These are phyloP conservation scores for Tamias sibiricus DNA, from an alignment of 2,113 vertebrate species.

Conservation along the genomic window DNA sequence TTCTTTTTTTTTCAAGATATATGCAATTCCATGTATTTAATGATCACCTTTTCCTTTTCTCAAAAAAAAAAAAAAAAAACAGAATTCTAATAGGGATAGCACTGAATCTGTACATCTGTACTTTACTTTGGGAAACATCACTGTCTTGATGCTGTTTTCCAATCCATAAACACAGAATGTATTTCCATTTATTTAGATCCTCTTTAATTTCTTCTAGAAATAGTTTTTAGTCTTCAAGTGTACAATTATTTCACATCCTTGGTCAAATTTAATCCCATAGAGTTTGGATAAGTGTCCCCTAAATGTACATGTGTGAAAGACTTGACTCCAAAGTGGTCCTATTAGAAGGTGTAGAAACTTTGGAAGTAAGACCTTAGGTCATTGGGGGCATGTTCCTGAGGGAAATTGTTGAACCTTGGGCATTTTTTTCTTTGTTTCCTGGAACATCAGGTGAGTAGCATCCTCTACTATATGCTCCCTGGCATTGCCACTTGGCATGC, in stretches of 20 bases:
- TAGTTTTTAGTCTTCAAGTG: neutral
- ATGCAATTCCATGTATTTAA: neutral
- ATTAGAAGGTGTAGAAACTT: no score
- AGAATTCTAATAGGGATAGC: neutral
- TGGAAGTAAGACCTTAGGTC: neutral
- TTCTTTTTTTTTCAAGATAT: neutral
- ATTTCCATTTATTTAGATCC: neutral
- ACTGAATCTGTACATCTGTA: neutral
- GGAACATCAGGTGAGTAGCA: neutral
- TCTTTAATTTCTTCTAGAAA: neutral
- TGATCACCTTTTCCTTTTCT: neutral
- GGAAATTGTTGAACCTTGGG: no score
- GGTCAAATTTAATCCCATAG: neutral
- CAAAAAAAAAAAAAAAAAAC: neutral
- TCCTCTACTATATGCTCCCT: neutral
- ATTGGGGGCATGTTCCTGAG: neutral
- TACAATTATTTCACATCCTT: neutral
- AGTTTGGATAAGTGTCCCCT: no score
- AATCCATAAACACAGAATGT: neutral
- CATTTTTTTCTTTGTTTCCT: neutral
- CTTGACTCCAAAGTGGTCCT: neutral
- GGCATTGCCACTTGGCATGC: neutral
- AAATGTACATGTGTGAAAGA: neutral
- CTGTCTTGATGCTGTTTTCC: neutral
- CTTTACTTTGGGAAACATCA: neutral